Conservation (phyloP, 2,797 vertebrate species). For the Rachycentron canadum region DNA sequence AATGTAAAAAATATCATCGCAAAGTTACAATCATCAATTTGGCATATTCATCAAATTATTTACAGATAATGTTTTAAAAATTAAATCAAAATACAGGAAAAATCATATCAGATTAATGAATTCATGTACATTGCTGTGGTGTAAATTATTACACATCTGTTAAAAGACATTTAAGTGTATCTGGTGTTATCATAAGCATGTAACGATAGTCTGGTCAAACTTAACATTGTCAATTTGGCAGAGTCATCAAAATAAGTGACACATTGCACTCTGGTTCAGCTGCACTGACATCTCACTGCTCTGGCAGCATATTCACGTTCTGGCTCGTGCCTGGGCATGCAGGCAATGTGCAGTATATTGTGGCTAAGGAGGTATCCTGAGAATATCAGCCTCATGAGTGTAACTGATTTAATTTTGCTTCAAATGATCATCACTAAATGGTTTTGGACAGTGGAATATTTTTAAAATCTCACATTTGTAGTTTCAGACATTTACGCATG, state of each 20-base stretch:
- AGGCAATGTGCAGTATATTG: slow-evolving; percentile 22
- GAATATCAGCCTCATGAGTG: slow-evolving; percentile 27
- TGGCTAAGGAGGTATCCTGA: neutral
- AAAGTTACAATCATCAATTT: neutral
- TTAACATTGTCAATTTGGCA: neutral
- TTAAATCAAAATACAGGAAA: slow-evolving; percentile 43
- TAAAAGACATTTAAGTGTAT: neutral
- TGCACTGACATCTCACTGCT: slow-evolving; percentile 17
- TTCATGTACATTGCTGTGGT: slow-evolving; percentile 12
- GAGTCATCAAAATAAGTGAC: neutral
- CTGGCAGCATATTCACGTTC: slow-evolving; percentile 25
- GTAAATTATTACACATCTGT: neutral
- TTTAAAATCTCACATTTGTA: slow-evolving; percentile 5
- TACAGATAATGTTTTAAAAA: slow-evolving; percentile 30
- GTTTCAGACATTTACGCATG: slow-evolving; percentile 3
- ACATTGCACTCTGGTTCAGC: slow-evolving; percentile 3
- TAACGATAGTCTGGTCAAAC: neutral
- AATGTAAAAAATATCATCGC: neutral
- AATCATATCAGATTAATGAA: slow-evolving; percentile 10
- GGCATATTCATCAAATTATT: neutral
- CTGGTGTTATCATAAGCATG: neutral
- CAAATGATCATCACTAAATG: slow-evolving; percentile 14
- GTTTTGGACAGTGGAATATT: slow-evolving; percentile 6
- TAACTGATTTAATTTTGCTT: slow-evolving; percentile 20
- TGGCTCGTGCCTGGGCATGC: slow-evolving; percentile 37